Evolutionary conservation across 53 echinoderm and acorn worm genomes (phyloP), one percentile per base, ranked within the genome.

Genomic region (Stichopus horrens): DNA sequence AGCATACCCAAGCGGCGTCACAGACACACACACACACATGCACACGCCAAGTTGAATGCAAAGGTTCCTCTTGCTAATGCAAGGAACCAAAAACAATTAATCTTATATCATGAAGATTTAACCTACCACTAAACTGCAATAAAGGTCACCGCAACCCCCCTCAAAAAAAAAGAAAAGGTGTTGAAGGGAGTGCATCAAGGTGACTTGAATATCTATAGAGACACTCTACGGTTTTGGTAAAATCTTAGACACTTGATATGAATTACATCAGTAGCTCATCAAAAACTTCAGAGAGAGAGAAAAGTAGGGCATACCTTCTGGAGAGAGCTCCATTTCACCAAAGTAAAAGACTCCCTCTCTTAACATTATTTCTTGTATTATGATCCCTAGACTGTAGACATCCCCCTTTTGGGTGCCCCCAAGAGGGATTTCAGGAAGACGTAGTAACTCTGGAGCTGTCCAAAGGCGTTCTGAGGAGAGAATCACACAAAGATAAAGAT

Each of bases 351-450:
- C 95, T 18, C 98, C 96, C 54, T 95, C 95, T 86, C 98, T 86
- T 86, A 96, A 94, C 86, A 98, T 93, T 73, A 98, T 94, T 67
- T 98, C 98, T 76, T 98, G 98, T 14, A 95, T 80, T 75, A 98
- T 98, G 54, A 98, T 83, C 66, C 92, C 98, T 71, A 98, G 93
- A 87, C 98, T 98, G 86, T 94, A 96, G 13, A 96, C 93, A 83
- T 98, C 98, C 52, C 93, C 93, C 66, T 96, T 98, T 85, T 90
- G 96, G 80, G 98, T 98, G 18, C 96, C 98, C 13, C 94, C 95
- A 5, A 89, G 76, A 54, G 96, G 96, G 67, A 95, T 92, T 89
- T 93, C 92, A 16, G 95, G 95, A 58, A 93, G 86, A 74, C 96
- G 94, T 20, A 98, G 92, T 58, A 98, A 89, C 83, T 98, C 98